Base-by-base conservation (phyloP, 2,113 vertebrate species). In the Elgaria multicarinata region DNA sequence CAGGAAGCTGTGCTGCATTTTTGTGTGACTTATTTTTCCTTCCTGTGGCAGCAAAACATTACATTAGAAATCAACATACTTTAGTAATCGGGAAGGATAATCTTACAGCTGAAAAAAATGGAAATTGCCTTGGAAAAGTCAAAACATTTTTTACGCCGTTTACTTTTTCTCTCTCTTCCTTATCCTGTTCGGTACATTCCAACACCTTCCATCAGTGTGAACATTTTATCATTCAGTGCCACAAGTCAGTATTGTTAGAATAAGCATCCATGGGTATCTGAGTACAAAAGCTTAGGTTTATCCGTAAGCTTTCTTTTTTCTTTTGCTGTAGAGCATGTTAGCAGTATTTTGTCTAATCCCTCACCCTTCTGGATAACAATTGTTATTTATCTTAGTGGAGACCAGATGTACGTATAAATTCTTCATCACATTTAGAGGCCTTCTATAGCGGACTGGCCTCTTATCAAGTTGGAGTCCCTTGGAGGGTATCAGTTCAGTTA, bases 81-180 rank as follows among this genome's bases (percentile, higher is more conserved):
- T 87, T 71, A 84, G 78, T 78, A 78, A 66, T 78, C 55, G 28
- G 22, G 50, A 62, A 75, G 74, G 20, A 67, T 78, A 78, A 87
- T n/a, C n/a, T n/a, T n/a, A 58, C 62, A 67, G 10, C 74, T 66
- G 66, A 31, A 36, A 28, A 87, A 78, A 78, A 42, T 58, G 28
- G 85, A 50, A 87, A 78, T 67, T 78, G 62, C 42, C 31, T 78
- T 67, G 39, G 33, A 5, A 26, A 78, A 66, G 13, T 24, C n/a
- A 4, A 50, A 20, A 50, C 12, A 64, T 77, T 85, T 42, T 64
- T 86, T 33, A 28, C 46, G 26, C 72, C 16, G 36, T 20, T 53
- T 33, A 36, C 53, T 50, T n/a, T n/a, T n/a, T n/a, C n/a, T n/a
- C n/a, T n/a, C n/a, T 50, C 44, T 69, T n/a, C 42, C 22, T 50